These are phyloP conservation scores for Folsomia candida DNA, from an alignment of 2,888 invertebrate species.

Conservation along the genomic window DNA sequence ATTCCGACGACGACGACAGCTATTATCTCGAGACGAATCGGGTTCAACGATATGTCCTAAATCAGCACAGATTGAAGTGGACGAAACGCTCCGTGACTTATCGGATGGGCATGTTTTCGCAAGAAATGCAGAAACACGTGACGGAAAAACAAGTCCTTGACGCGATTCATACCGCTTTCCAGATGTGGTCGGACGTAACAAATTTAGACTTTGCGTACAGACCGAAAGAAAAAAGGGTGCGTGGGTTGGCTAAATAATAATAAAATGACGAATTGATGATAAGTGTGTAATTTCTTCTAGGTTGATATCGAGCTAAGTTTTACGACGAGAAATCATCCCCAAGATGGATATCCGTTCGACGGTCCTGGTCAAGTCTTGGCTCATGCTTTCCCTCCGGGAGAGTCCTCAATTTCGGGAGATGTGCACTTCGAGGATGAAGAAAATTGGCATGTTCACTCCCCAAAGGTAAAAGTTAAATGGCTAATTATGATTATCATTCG, in stretches of 20 bases:
- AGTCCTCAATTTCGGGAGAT: constrained; percentile 52
- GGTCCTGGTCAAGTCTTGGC: constrained; percentile 53
- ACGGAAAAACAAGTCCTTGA: constrained; percentile 20
- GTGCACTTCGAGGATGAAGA: constrained; percentile 57
- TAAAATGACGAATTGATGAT: background rate
- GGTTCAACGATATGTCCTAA: constrained; percentile 30
- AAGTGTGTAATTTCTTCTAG: constrained; percentile 11
- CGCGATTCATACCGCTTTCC: constrained; percentile 38
- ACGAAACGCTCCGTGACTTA: constrained; percentile 38
- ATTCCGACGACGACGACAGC: background rate
- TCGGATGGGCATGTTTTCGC: constrained; percentile 33
- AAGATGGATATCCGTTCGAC: constrained; percentile 54
- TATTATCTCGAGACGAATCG: constrained; percentile 6
- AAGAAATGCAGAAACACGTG: constrained; percentile 27
- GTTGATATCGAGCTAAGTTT: constrained; percentile 53
- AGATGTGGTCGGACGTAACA: constrained; percentile 35
- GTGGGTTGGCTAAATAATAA: constrained; percentile 1
- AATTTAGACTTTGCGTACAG: constrained; percentile 38
- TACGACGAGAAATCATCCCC: constrained; percentile 51
- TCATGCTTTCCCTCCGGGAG: constrained; percentile 54
- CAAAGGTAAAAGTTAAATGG: too few relatives aligned
- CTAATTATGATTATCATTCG: too few relatives aligned
- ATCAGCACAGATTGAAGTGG: constrained; percentile 27
- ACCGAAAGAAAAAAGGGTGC: constrained; percentile 23
- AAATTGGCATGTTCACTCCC: constrained; percentile 30